Percentiles rank a stretch among this genome's conserved stretches.
These are phyloP conservation scores for Laspeyria flexula DNA, from an alignment of 2,888 invertebrate species.

Conservation along the genomic window DNA sequence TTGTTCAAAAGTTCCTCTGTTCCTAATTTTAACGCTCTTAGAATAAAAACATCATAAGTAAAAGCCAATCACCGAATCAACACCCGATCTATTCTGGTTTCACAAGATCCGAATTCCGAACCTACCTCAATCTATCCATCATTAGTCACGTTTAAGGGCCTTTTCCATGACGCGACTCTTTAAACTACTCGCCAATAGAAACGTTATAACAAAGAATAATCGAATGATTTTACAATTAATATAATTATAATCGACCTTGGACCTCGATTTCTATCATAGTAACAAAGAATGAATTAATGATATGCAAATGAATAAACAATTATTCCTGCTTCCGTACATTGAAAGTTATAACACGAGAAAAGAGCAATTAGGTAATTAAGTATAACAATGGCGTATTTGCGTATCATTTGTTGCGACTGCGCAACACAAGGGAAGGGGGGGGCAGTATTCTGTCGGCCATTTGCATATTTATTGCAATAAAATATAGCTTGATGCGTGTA, in stretches of 20 bases:
- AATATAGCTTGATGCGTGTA: constrained; percentile 1
- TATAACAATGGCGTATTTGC: constrained; percentile 56
- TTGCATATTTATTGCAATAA: constrained; percentile 15
- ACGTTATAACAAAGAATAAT: constrained; percentile 44
- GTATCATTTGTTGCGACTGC: constrained; percentile 27
- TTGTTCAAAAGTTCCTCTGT: too few relatives aligned
- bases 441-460: constrained; percentile 3
- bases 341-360: constrained; percentile 76
- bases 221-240: constrained; percentile 68
- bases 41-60: not conserved
- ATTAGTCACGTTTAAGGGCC: constrained; percentile 19
- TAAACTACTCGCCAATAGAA: constrained; percentile 21
- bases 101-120: constrained; percentile 13
- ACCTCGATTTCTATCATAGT: constrained; percentile 74
- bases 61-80: not conserved
- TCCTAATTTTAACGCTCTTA: too few relatives aligned
- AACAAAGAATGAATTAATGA: constrained; percentile 73
- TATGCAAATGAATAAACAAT: constrained; percentile 75
- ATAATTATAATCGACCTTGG: constrained; percentile 71
- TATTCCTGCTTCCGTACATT: constrained; percentile 74
- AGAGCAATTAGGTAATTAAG: constrained; percentile 67
- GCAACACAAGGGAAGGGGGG: constrained; percentile 17
- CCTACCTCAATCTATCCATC: constrained; percentile 32
- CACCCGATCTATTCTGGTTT: constrained; percentile 4
- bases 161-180: constrained; percentile 31